A percentile compares a stretch with the other conserved stretches of the same genome.
These are phyloP conservation scores for Xanthia togata DNA, from an alignment of 2,888 invertebrate species.

Conservation along the genomic window DNA sequence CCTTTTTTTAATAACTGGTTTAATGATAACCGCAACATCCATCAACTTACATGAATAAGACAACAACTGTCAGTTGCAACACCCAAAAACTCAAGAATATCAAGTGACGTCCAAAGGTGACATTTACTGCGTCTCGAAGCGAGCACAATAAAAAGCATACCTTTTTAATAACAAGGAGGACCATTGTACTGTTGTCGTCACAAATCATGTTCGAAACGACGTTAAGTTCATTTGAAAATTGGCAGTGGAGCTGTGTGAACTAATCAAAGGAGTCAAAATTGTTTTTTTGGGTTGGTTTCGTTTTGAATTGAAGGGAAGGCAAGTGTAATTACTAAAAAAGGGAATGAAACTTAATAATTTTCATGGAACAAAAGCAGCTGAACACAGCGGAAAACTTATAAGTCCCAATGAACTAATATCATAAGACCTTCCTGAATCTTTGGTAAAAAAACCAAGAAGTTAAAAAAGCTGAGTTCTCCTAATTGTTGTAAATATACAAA, in stretches of 20 bases:
- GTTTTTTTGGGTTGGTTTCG: constrained; percentile 24
- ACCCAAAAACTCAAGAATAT: constrained; percentile 59
- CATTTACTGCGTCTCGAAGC: constrained; percentile 62
- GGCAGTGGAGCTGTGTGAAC: constrained; percentile 52
- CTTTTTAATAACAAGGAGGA: constrained; percentile 64
- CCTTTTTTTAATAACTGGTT: background rate
- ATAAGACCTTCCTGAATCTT: background rate
- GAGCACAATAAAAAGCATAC: constrained; percentile 60
- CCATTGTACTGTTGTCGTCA: constrained; percentile 63
- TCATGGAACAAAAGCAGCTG: background rate
- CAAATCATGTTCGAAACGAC: constrained; percentile 66
- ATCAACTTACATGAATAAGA: constrained; percentile 56
- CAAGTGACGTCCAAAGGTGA: constrained; percentile 60
- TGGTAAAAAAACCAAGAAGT: background rate
- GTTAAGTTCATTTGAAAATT: constrained; percentile 57
- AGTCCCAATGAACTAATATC: background rate
- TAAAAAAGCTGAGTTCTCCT: constrained; percentile 25
- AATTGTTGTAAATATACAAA: too few relatives aligned
- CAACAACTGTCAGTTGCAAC: constrained; percentile 57
- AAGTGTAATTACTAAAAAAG: background rate
- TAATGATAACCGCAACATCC: background rate
- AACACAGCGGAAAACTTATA: constrained; percentile 1
- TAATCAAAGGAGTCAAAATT: constrained; percentile 32
- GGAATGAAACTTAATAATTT: background rate
- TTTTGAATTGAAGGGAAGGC: constrained; percentile 29